A percentile compares a stretch with the other conserved stretches of the same genome.
These are phyloP conservation scores for Fragum fragum DNA, from an alignment of 2,888 invertebrate species.

Conservation along the genomic window DNA sequence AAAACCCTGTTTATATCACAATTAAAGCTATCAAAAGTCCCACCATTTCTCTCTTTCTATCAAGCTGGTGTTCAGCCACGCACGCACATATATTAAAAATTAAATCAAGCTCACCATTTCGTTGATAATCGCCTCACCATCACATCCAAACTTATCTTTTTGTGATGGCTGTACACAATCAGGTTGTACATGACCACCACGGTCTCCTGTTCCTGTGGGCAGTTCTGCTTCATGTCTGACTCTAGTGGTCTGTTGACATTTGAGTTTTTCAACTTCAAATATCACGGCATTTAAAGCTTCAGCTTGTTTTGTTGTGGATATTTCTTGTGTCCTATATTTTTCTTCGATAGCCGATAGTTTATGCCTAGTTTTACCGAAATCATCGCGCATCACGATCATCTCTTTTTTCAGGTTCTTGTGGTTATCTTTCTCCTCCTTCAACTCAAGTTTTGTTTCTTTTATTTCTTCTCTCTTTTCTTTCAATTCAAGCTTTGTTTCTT, in stretches of 20 bases:
- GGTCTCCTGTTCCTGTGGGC: background rate
- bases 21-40: no score
- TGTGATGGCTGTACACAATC: no score
- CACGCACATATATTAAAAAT: no score
- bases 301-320: background rate
- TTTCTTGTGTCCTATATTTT: background rate
- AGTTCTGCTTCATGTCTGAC: background rate
- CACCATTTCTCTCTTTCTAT: no score
- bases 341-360: background rate
- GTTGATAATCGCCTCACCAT: no score
- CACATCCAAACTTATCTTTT: no score
- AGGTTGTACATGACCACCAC: background rate
- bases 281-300: background rate
- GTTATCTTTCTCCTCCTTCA: background rate
- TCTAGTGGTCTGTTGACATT: background rate
- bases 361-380: background rate
- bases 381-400: background rate
- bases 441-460: no score
- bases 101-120: no score
- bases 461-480: no score
- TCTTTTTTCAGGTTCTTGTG: background rate
- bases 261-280: background rate
- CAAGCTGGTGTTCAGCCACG: no score
- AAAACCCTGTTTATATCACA: no score
- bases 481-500: background rate